Evolutionary conservation across 2,888 invertebrate species (phyloP).

Genomic region (Troides oblongomaculatus): DNA sequence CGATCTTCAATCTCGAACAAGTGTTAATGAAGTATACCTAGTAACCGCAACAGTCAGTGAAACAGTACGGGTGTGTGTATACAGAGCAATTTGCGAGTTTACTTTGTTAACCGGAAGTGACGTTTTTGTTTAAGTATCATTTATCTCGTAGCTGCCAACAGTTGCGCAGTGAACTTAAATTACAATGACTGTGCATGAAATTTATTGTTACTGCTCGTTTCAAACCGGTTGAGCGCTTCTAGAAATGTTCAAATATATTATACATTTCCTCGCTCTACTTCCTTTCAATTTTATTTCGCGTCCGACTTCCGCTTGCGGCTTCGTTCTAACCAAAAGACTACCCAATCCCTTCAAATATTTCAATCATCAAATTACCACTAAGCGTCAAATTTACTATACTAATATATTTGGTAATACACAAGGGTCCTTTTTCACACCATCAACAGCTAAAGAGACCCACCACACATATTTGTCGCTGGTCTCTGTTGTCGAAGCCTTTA

Average conservation of each 20-base stretch:
- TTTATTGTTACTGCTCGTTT: conserved; percentile 16
- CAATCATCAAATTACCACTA: neutral
- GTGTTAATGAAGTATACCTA: neutral
- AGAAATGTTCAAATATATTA: conserved; percentile 1
- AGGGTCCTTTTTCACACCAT: no score
- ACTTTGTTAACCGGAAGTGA: conserved; percentile 11
- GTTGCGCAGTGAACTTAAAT: conserved; percentile 22
- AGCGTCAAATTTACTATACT: neutral
- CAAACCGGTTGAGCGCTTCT: conserved; percentile 2
- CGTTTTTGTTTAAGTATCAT: conserved; percentile 21
- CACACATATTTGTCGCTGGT: no score
- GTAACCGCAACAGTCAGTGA: neutral
- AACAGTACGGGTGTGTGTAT: conserved; percentile 1
- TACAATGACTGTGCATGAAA: conserved; percentile 20
- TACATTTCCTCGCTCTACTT: neutral
- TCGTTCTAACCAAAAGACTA: neutral
- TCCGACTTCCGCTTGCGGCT: neutral
- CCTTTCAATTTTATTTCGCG: neutral
- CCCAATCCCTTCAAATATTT: neutral
- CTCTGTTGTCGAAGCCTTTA: no score
- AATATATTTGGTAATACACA: no score
- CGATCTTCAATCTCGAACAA: no score
- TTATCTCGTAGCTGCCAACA: conserved; percentile 24
- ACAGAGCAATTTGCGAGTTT: conserved; percentile 14
- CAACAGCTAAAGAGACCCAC: no score